Percentiles rank a stretch among this genome's conserved stretches.
These are phyloP conservation scores for Grapholita molesta DNA, from an alignment of 1,140 invertebrate species.

Conservation along the genomic window DNA sequence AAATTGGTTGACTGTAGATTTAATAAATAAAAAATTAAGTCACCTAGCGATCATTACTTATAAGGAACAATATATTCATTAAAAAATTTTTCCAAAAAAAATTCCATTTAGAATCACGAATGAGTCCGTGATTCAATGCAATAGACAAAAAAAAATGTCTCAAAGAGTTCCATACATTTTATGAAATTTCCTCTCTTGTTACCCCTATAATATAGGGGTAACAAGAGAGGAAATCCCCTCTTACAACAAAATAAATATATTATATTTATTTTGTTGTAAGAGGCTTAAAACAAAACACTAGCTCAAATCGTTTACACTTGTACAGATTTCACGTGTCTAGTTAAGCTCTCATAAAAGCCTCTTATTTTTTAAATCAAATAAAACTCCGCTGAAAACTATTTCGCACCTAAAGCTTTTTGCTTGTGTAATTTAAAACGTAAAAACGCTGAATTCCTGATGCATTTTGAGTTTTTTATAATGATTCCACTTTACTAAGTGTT, in stretches of 20 bases:
- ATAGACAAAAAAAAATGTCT: too few species aligned
- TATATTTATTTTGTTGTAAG: not conserved
- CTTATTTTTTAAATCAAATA: conserved; percentile 15
- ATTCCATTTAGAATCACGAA: too few species aligned
- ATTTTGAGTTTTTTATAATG: not conserved
- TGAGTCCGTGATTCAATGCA: too few species aligned
- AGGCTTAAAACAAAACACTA: not conserved
- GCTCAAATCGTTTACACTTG: conserved; percentile 2
- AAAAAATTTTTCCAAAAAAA: too few species aligned
- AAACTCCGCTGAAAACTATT: not conserved
- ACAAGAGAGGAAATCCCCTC: too few species aligned
- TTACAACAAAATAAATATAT: not conserved
- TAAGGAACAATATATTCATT: too few species aligned
- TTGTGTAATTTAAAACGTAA: not conserved
- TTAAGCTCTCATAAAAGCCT: conserved; percentile 13
- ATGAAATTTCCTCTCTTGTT: too few species aligned
- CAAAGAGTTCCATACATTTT: too few species aligned
- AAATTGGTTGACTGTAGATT: too few species aligned
- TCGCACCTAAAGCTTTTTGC: conserved; percentile 1
- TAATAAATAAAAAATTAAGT: too few species aligned
- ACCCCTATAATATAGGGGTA: too few species aligned
- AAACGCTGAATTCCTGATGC: not conserved
- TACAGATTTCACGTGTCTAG: conserved; percentile 11
- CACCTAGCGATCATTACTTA: too few species aligned
- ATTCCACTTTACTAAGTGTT: not conserved